Percentiles rank a stretch among this genome's conserved stretches.
Evolutionary conservation across 2,888 invertebrate genomes (phyloP).

Genomic region (Griposia aprilina): DNA sequence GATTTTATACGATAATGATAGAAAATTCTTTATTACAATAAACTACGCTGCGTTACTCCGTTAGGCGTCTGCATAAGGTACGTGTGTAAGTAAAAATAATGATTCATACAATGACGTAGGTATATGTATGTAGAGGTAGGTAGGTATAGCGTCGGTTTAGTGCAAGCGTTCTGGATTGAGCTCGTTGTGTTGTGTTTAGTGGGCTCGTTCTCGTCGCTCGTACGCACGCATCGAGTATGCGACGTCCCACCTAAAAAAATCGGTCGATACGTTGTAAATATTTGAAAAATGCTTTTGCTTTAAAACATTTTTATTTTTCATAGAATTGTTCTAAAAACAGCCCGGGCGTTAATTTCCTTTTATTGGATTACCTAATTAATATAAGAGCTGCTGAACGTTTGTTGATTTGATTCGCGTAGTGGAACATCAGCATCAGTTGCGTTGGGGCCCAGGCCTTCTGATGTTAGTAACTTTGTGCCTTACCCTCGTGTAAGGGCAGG

Average conservation of each 20-base stretch:
- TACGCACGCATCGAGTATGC: constrained; percentile 73
- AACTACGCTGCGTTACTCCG: not conserved
- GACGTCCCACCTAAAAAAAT: constrained; percentile 66
- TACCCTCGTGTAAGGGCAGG: constrained; percentile 65
- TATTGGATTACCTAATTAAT: constrained; percentile 22
- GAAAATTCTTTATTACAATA: constrained; percentile 9
- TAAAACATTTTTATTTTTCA: constrained; percentile 10
- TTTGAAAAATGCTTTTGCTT: constrained; percentile 37
- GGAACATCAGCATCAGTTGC: constrained; percentile 34
- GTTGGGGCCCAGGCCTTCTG: constrained; percentile 14
- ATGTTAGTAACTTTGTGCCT: constrained; percentile 37
- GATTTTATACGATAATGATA: not conserved
- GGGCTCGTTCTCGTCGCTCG: constrained; percentile 74
- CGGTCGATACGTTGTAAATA: constrained; percentile 56
- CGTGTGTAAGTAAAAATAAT: constrained; percentile 63
- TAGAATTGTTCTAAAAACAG: constrained; percentile 8
- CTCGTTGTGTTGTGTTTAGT: constrained; percentile 72
- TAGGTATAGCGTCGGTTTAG: constrained; percentile 69
- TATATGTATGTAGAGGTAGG: constrained; percentile 58
- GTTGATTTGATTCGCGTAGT: constrained; percentile 46
- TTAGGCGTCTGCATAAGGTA: constrained; percentile 28
- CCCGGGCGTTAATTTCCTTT: constrained; percentile 8
- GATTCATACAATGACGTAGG: constrained; percentile 70
- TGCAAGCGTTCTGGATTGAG: constrained; percentile 73
- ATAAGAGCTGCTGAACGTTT: constrained; percentile 8